Conservation (phyloP, 2,888 invertebrate genomes). For the Osmoderma eremita region DNA sequence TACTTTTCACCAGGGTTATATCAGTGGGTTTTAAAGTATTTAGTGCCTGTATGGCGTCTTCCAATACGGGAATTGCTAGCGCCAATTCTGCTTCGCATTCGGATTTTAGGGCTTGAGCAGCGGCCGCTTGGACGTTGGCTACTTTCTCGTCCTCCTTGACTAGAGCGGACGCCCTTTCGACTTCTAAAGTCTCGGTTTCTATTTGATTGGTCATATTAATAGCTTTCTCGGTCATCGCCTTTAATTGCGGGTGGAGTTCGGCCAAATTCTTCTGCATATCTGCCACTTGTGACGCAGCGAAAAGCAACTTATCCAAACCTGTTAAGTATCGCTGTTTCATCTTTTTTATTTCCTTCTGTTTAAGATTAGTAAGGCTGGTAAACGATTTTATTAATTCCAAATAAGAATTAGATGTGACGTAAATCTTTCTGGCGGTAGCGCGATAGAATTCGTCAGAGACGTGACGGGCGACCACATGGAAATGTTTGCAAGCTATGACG, state of each 20-base stretch:
- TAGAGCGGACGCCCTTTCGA: slow-evolving; percentile 80
- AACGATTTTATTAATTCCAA: slow-evolving; percentile 83
- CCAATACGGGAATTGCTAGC: slow-evolving; percentile 83
- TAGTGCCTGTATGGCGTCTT: slow-evolving; percentile 78
- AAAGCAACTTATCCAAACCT: slow-evolving; percentile 76
- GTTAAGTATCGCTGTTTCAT: slow-evolving; percentile 74
- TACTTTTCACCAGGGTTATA: slow-evolving; percentile 86
- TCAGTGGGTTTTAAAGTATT: slow-evolving; percentile 87
- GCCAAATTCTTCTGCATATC: slow-evolving; percentile 81
- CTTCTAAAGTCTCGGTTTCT: slow-evolving; percentile 78
- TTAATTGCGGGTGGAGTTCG: slow-evolving; percentile 78
- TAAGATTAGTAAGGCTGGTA: slow-evolving; percentile 74
- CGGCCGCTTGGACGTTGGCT: slow-evolving; percentile 87
- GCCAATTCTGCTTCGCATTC: slow-evolving; percentile 96
- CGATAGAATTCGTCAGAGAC: slow-evolving; percentile 72
- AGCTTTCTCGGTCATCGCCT: slow-evolving; percentile 77
- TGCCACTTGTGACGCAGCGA: slow-evolving; percentile 79
- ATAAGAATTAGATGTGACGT: slow-evolving; percentile 87
- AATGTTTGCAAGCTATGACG: slow-evolving; percentile 85
- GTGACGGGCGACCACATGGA: slow-evolving; percentile 81
- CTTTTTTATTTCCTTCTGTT: slow-evolving; percentile 77
- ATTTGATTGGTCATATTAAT: slow-evolving; percentile 80
- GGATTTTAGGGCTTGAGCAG: slow-evolving; percentile 82
- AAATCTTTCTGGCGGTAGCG: slow-evolving; percentile 77
- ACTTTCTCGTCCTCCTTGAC: slow-evolving; percentile 89